Evolutionary conservation across 2,113 vertebrate genomes (phyloP).

Genomic region (Nannobrachium achirus): DNA sequence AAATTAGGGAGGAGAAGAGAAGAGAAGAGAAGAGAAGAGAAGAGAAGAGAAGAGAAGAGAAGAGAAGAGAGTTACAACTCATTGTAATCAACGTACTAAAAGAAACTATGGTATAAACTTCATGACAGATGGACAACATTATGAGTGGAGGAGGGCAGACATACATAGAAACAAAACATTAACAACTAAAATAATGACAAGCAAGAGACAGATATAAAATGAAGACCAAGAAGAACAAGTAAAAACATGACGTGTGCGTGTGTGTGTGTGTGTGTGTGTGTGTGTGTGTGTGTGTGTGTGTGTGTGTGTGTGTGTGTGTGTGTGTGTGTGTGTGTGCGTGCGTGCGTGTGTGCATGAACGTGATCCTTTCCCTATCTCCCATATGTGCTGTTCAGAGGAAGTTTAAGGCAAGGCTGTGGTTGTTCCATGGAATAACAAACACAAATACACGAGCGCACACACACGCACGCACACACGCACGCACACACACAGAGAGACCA

Average conservation of each 20-base stretch:
- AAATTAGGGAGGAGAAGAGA: conserved; percentile 6
- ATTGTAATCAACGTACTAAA: too few species aligned
- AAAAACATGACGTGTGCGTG: neutral
- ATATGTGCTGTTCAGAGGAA: conserved; percentile 42
- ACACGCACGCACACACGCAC: neutral
- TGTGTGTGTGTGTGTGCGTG: neutral
- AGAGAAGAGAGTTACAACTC: conserved; percentile 9
- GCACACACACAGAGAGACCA: neutral
- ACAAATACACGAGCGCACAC: neutral
- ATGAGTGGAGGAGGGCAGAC: too few species aligned
- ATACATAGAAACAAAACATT: too few species aligned
- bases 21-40: conserved; percentile 13
- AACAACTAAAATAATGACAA: too few species aligned
- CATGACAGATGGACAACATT: too few species aligned
- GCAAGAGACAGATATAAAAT: neutral
- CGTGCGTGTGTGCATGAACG: neutral
- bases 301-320: conserved; percentile 6
- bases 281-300: conserved; percentile 1
- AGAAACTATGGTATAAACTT: too few species aligned
- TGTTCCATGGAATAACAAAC: conserved; percentile 35
- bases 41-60: neutral
- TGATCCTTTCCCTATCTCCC: conserved; percentile 35
- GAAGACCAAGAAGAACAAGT: neutral
- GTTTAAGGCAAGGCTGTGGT: conserved; percentile 22
- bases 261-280: neutral